Evolutionary conservation across 2,888 invertebrate genomes (phyloP), one percentile per base, ranked within the genome.

Genomic region (Siphlonurus alternatus): DNA sequence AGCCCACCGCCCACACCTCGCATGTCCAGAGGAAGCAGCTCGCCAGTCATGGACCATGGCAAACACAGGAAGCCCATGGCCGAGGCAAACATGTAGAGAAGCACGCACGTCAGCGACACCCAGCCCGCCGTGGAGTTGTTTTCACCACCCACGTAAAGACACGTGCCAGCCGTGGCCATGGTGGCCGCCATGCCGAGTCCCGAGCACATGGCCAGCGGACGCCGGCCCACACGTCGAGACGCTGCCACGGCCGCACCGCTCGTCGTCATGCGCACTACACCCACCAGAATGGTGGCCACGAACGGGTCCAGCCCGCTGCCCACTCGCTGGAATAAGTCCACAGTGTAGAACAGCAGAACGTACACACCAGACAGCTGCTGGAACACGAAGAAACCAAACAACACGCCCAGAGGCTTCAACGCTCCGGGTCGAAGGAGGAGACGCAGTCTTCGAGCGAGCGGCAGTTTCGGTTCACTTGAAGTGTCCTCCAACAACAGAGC

Each of bases 1-100:
- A 86, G 76, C 0, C 86, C 86, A 0, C 86, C 83, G 0, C 87
- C 87, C 0, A 84, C 71, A 0, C 86, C 86, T 38, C 85, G 76
- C 0, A 80, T 79, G 65, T 77, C 79, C 1, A 80, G 78, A 1
- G 86, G 81, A 70, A 86, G 87, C 51, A 70, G 66, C 74, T 89
- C 88, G 0, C 87, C 87, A 68, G 85, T 83, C 81, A 88, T 82
- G 25, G 86, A 82, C 83, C 88, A 88, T 0, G 88, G 87, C 62
- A 88, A 71, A 0, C 87, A 85, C 18, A 84, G 79, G 22, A 84
- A 71, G 0, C 87, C 86, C 64, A 83, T 76, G 1, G 81, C 79
- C 61, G 83, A 78, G 61, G 82, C 81, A 59, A 79, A 77, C 15
- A 83, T 83, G 69, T 85, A 85, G 1, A 76, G 71, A 72, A 84